Conservation (phyloP, 2,113 vertebrate genomes). For the Ptychochromis oligacanthus region DNA sequence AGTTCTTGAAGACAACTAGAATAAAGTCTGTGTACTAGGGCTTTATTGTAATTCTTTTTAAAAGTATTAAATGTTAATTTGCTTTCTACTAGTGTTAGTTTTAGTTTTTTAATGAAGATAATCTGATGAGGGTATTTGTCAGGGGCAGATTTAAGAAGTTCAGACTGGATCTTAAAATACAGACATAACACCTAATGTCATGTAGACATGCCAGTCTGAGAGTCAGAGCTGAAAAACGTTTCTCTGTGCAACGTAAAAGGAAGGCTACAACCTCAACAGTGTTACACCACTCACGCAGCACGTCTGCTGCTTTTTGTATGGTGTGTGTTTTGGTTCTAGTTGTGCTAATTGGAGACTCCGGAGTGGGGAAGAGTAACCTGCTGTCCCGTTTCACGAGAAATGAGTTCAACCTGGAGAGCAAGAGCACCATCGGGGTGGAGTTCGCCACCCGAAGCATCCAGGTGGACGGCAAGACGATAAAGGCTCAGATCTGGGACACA, state of each 20-base stretch:
- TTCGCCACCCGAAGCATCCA: constrained; percentile 98
- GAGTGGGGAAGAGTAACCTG: constrained; percentile 97
- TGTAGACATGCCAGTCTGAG: no score
- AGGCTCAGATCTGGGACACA: constrained; percentile 98
- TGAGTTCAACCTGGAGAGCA: constrained; percentile 98
- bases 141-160: no score
- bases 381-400: constrained; percentile 97
- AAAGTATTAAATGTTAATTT: no score
- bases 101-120: no score
- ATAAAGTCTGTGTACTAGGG: background rate
- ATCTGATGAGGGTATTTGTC: no score
- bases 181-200: no score
- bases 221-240: no score
- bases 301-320: background rate
- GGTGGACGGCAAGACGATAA: constrained; percentile 97
- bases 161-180: no score
- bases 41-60: no score
- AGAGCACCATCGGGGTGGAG: constrained; percentile 98
- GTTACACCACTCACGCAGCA: background rate
- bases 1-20: background rate
- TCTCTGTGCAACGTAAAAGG: accelerated
- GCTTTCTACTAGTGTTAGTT: no score
- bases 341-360: constrained; percentile 95
- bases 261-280: background rate
- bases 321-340: constrained; percentile 76